Base-by-base conservation (phyloP, 2,113 vertebrate species). In the Hippoglossus stenolepis region DNA sequence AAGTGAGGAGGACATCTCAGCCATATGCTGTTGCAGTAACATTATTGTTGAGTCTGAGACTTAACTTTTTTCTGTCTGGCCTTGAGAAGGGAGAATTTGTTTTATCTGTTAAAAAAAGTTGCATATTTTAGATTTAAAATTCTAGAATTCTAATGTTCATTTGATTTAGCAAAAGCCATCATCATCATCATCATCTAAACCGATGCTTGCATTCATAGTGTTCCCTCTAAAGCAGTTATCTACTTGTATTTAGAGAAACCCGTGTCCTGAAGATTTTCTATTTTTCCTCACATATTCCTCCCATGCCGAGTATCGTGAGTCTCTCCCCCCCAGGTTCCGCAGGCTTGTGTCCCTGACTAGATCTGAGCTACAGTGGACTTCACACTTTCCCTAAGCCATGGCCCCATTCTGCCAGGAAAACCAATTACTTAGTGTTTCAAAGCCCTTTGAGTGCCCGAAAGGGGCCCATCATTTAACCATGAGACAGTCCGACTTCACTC, bases 391-490 rank as follows among this genome's bases (percentile, higher is more conserved):
- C 77, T 74, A 49, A 88, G 90, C 73, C 15, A 38, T 88, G 93
- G 80, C 87, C 91, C 87, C 85, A 93, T 91, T 93, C 89, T 93
- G 92, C 92, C 91, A 93, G 78, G 82, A 89, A 92, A 94, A 93
- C 79, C 90, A 91, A 92, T 90, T 89, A 90, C 84, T 92, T 91
- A 87, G 86, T 91, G 89, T 91, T 87, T 85, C 68, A 76, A 80
- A 80, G 68, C 61, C 84, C 79, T 81, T 45, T 40, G 70, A 84
- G 85, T 78, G 75, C 74, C 85, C 65, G 15, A 87, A 84, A 80
- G 77, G 67, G 67, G 58, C 75, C 84, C 89, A 93, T 88, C 89
- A 88, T 89, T 91, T 90, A 92, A 91, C 75, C 79, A 88, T 81
- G 79, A 92, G 89, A 92, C 85, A 83, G 74, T 82, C 54, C 81